A percentile compares a stretch with the other conserved stretches of the same genome.
phyloP scores from a whole-genome alignment of 2,888 invertebrate species.

The Incurvaria masculella region DNA sequence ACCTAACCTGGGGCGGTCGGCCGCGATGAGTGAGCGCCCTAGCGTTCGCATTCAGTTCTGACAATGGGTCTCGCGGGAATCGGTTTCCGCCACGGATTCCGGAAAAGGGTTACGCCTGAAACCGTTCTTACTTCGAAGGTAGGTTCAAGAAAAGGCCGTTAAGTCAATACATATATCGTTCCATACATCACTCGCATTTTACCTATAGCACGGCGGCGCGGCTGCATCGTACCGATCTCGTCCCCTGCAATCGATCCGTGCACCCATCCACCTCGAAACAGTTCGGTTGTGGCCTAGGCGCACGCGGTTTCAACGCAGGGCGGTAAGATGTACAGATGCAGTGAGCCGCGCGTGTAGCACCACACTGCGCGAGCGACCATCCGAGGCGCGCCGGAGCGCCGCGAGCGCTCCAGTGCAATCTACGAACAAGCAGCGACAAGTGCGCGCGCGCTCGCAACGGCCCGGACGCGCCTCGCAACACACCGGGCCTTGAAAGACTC shows the following conservation, averaged over 20 bases:
- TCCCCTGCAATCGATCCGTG: constrained; percentile 6
- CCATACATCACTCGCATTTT: neutral
- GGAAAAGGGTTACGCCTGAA: neutral
- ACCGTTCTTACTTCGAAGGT: too few species aligned
- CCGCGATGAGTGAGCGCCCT: neutral
- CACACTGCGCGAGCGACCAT: neutral
- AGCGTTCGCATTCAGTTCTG: constrained; percentile 1
- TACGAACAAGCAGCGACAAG: constrained; percentile 2
- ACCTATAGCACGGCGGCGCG: neutral
- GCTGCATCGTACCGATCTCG: neutral
- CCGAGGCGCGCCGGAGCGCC: neutral
- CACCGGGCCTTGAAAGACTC: neutral
- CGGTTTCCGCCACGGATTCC: constrained; percentile 2
- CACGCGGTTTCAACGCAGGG: too few species aligned
- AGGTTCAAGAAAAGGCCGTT: neutral
- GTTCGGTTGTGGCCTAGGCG: too few species aligned
- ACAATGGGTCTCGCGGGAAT: neutral
- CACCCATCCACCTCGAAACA: neutral
- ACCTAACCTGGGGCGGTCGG: constrained; percentile 1
- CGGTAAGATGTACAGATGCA: too few species aligned
- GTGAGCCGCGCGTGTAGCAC: neutral
- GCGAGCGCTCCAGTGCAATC: neutral
- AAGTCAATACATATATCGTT: neutral
- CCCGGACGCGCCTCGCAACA: neutral
- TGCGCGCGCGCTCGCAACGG: neutral